A percentile compares a stretch with the other conserved stretches of the same genome.
Evolutionary conservation across 2,113 vertebrate genomes (phyloP).

Genomic region (Ailuropoda melanoleuca): DNA sequence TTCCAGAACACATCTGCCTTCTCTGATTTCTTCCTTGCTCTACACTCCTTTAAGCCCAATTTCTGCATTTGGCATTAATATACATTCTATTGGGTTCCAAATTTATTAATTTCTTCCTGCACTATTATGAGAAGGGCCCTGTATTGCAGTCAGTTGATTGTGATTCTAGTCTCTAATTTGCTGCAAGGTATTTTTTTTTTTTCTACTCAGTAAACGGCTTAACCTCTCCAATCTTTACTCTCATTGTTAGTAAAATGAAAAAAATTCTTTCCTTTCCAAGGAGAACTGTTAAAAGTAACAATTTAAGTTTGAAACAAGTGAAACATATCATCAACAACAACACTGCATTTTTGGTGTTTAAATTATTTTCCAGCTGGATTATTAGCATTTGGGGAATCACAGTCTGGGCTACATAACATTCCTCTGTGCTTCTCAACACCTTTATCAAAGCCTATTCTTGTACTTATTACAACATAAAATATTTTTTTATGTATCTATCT

Average conservation of each 20-base stretch:
- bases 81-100: not conserved
- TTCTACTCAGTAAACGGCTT: not conserved
- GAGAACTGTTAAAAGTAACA: not conserved
- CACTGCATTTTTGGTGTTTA: not conserved
- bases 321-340: not conserved
- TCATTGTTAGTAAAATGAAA: not conserved
- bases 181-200: not conserved
- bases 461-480: not conserved
- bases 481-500: not conserved
- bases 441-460: not conserved
- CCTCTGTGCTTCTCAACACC: not conserved
- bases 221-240: not conserved
- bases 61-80: not conserved
- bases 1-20: not conserved
- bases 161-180: not conserved
- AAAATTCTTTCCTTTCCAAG: not conserved
- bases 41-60: not conserved
- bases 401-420: not conserved
- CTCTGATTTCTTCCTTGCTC: not conserved
- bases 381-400: conserved; percentile 16
- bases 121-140: not conserved
- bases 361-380: not conserved
- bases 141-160: not conserved
- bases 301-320: not conserved
- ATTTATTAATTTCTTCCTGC: not conserved